phyloP scores from a whole-genome alignment of 2,113 vertebrate genomes.

The Aphelocoma coerulescens region DNA sequence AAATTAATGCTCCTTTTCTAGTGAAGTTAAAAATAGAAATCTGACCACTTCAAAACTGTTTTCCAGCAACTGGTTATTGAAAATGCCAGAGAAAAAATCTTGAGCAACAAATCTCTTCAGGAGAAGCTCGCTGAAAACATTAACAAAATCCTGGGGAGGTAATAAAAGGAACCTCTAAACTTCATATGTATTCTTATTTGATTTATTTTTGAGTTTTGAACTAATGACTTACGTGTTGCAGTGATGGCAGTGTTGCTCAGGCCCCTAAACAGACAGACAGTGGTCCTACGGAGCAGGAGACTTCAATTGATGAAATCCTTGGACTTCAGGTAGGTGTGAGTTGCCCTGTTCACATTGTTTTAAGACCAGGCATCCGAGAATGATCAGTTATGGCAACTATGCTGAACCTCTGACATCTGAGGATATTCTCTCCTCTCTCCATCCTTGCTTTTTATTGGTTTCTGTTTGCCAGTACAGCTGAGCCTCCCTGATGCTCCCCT shows the following conservation, averaged over 20 bases:
- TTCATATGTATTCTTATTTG: background rate
- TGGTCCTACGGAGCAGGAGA: constrained; percentile 81
- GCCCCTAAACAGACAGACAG: constrained; percentile 79
- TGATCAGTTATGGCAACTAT: background rate
- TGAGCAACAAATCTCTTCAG: constrained; percentile 91
- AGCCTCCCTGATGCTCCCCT: background rate
- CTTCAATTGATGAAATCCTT: constrained; percentile 96
- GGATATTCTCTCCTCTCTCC: background rate
- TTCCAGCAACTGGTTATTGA: constrained; percentile 96
- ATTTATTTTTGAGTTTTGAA: background rate
- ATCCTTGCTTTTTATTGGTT: background rate
- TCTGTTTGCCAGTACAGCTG: background rate
- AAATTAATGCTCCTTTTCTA: background rate
- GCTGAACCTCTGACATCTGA: background rate
- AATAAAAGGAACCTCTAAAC: constrained; percentile 33
- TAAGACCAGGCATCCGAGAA: background rate
- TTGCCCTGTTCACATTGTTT: background rate
- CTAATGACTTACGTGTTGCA: constrained; percentile 58
- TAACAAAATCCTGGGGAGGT: constrained; percentile 96
- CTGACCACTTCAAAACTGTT: constrained; percentile 43
- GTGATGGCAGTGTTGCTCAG: constrained; percentile 81
- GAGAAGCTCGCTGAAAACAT: constrained; percentile 99
- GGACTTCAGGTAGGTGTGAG: constrained; percentile 85
- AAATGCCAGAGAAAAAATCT: constrained; percentile 95
- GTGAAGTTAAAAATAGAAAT: background rate